Percentiles rank a stretch among this genome's conserved stretches.
Conservation (phyloP, 2,113 vertebrate genomes). For the Perca fluviatilis region DNA sequence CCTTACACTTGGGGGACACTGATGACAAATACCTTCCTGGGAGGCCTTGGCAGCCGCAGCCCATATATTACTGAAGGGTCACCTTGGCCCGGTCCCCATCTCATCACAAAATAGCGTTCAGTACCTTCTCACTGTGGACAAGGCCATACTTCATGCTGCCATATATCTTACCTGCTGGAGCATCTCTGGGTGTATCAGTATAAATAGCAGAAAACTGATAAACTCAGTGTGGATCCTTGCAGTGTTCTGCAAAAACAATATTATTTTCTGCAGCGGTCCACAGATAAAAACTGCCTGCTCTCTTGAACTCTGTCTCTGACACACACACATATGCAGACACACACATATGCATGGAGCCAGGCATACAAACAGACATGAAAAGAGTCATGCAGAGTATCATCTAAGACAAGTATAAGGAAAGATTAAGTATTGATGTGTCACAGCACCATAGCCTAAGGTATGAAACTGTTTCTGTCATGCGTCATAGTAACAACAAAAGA, state of each 20-base stretch:
- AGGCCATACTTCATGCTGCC: conserved; percentile 75
- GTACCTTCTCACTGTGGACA: conserved; percentile 72
- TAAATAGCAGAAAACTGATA: conserved; percentile 72
- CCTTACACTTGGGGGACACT: conserved; percentile 76
- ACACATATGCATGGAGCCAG: conserved; percentile 28
- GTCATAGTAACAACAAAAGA: conserved; percentile 67
- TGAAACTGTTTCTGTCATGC: conserved; percentile 58
- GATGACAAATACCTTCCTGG: conserved; percentile 85
- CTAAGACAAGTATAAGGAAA: conserved; percentile 64
- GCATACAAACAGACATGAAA: conserved; percentile 48
- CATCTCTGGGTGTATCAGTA: conserved; percentile 70
- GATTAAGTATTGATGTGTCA: conserved; percentile 74
- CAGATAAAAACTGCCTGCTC: conserved; percentile 56
- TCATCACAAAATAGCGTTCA: conserved; percentile 81
- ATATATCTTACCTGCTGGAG: conserved; percentile 69
- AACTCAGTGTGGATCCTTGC: conserved; percentile 61
- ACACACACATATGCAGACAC: not conserved
- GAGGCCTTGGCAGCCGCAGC: conserved; percentile 80
- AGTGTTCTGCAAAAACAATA: conserved; percentile 51
- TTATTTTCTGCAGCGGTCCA: conserved; percentile 53
- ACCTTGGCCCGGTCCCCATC: conserved; percentile 81
- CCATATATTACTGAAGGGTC: conserved; percentile 83
- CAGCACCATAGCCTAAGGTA: conserved; percentile 63
- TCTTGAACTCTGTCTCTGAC: conserved; percentile 24
- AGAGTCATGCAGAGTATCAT: conserved; percentile 45